Evolutionary conservation across 2,888 invertebrate species (phyloP).

Genomic region (Rhopalosiphum nymphaeae): DNA sequence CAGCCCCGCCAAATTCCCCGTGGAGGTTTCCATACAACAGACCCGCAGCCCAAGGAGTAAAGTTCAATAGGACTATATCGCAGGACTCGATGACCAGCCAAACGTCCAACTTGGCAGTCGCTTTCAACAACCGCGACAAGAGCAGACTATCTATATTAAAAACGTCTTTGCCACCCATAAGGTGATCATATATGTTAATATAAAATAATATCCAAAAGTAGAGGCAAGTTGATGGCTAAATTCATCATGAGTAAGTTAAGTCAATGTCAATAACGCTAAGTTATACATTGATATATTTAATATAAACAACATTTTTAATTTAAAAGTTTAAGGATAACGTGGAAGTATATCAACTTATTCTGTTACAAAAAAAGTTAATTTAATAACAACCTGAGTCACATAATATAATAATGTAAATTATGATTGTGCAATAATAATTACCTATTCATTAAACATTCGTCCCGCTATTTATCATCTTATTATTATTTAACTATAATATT

Average conservation of each 20-base stretch:
- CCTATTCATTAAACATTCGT: not conserved
- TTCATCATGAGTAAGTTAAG: not conserved
- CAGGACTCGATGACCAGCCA: constrained; percentile 69
- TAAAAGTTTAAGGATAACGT: not conserved
- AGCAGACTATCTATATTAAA: constrained; percentile 52
- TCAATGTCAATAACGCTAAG: not conserved
- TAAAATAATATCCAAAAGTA: not conserved
- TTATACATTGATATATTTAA: not conserved
- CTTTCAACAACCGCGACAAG: constrained; percentile 59
- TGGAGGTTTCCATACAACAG: constrained; percentile 79
- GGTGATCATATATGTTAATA: constrained; percentile 15
- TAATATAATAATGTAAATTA: not conserved
- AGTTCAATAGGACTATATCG: constrained; percentile 68
- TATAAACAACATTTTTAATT: not conserved
- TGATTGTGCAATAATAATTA: not conserved
- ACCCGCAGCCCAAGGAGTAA: constrained; percentile 70
- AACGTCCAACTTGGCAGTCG: constrained; percentile 68
- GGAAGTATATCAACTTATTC: not conserved
- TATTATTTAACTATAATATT: not conserved
- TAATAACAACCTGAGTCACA: not conserved
- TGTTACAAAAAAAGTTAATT: not conserved
- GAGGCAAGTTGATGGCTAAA: not conserved
- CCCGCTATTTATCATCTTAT: not conserved
- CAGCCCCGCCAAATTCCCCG: constrained; percentile 79
- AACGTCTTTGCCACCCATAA: constrained; percentile 8